These are phyloP conservation scores for Drosophila seguyi DNA, from an alignment of 1,140 invertebrate genomes.

Conservation along the genomic window DNA sequence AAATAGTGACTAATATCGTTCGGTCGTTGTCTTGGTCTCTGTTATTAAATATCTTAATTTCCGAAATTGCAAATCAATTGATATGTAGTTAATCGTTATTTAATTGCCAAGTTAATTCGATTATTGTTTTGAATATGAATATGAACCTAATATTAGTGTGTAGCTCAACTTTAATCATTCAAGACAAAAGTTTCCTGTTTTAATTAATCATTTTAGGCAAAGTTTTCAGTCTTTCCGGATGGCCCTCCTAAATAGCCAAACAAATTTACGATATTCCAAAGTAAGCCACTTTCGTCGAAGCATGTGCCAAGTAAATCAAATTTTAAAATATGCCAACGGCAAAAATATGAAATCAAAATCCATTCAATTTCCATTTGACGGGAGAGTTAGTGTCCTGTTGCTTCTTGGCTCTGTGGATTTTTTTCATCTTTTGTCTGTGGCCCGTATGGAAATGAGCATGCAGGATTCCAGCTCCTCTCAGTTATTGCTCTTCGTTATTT, in stretches of 20 bases:
- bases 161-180: not conserved
- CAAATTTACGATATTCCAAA: not conserved
- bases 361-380: slow-evolving; percentile 56
- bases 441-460: slow-evolving; percentile 56
- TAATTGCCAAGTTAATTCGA: not conserved
- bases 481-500: slow-evolving; percentile 46
- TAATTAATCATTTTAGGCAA: not conserved
- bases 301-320: slow-evolving; percentile 46
- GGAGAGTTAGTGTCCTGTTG: slow-evolving; percentile 16
- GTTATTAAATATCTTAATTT: not conserved
- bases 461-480: slow-evolving; percentile 32
- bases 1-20: not conserved
- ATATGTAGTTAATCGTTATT: not conserved
- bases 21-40: not conserved
- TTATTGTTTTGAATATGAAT: not conserved
- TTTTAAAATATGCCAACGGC: slow-evolving; percentile 51
- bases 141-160: not conserved
- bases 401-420: not conserved
- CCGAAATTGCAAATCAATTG: too few relatives aligned
- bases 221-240: not conserved
- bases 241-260: not conserved
- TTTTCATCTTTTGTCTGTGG: not conserved
- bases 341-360: slow-evolving; percentile 69
- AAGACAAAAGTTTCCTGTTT: not conserved
- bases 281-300: not conserved